Base-by-base conservation (phyloP, 2,888 invertebrate species). In the Troides helena region DNA sequence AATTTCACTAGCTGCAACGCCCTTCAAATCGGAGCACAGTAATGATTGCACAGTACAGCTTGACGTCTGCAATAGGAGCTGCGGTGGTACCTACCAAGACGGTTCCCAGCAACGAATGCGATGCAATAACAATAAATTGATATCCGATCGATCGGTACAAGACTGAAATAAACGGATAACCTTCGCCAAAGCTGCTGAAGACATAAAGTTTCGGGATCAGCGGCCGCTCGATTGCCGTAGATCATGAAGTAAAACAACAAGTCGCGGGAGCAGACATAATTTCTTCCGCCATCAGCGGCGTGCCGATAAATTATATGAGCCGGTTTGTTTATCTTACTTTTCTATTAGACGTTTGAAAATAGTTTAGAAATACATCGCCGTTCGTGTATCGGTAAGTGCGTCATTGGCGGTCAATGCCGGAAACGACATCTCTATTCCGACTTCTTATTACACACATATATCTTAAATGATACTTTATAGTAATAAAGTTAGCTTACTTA, bases 321-420 rank as follows among this genome's bases (percentile, higher is more conserved):
- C 73, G 80, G 30, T 81, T 81, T 87, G 85, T 87, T 88, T 85
- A 84, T 81, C 80, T 83, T 83, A 79, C 76, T 77, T 76, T 71
- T 71, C 71, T 67, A 71, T 71, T 71, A 71, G 66, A 63, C 58
- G 72, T 65, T 71, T 73, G 70, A 73, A 72, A 72, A 73, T 73
- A 72, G 70, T 67, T 71, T 73, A 74, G 71, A 68, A 72, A 75
- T 76, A 74, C 70, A 72, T 68, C 73, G 70, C 63, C 70, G 69
- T 58, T 65, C 69, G 58, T 67, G 71, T 67, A 66, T 62, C 62
- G 59, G 67, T 73, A 65, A 72, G 74, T 76, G 73, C 72, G 74
- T 72, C 71, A 74, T 69, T 72, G 58, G 65, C 1, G 30, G 12
- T 12, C 61, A 18, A 53, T 53, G n/a, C 53, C 53, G 66, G 12